Percentiles rank a stretch among this genome's conserved stretches.
Evolutionary conservation across 2,888 invertebrate species (phyloP).

Genomic region (Tenthredo amoena): DNA sequence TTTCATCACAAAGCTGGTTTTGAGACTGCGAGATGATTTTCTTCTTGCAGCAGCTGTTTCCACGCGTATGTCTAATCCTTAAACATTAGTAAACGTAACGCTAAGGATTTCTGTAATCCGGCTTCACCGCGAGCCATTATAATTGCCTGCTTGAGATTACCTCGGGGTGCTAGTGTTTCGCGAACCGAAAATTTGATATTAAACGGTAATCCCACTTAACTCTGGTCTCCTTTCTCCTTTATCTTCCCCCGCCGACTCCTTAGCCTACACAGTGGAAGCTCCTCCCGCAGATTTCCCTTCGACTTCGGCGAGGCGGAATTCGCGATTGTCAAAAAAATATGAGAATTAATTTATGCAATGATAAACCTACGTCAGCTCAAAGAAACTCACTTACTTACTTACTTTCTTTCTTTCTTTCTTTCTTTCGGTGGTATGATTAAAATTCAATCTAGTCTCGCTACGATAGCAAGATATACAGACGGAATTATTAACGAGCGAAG

Average conservation of each 20-base stretch:
- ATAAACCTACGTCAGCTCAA: neutral
- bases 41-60: neutral
- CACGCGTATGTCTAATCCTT: conserved; percentile 34
- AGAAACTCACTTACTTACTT: neutral
- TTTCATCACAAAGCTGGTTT: neutral
- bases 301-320: neutral
- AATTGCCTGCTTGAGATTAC: conserved; percentile 48
- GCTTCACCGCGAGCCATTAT: conserved; percentile 42
- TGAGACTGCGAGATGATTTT: neutral
- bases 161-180: conserved; percentile 19
- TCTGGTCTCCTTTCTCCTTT: conserved; percentile 11
- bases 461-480: neutral
- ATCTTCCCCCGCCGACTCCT: neutral
- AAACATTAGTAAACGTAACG: conserved; percentile 44
- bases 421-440: neutral
- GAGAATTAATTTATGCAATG: neutral
- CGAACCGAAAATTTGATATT: conserved; percentile 47
- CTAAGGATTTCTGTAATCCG: conserved; percentile 44
- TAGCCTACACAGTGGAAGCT: neutral
- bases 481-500: neutral
- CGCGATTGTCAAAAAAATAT: neutral
- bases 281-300: neutral
- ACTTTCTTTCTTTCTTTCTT: neutral
- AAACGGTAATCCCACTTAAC: conserved; percentile 43
- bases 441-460: neutral